Base-by-base conservation (phyloP, 2,888 invertebrate species). In the Phaedon cochleariae region DNA sequence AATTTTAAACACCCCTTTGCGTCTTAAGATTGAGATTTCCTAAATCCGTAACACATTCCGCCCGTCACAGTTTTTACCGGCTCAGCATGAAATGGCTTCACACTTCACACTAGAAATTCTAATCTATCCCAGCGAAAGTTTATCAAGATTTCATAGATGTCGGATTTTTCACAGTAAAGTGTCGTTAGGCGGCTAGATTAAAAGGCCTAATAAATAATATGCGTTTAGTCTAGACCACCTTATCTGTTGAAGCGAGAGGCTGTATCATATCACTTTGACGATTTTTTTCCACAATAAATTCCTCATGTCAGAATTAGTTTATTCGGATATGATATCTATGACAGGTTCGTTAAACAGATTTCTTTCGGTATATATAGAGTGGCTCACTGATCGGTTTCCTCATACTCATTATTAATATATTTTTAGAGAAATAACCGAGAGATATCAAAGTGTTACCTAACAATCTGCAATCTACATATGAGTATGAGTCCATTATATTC, bases 181-280 rank as follows among this genome's bases (percentile, higher is more conserved):
- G 41, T 41, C 41, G n/a, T 15, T 34, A 15, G 41, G 41, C 41
- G 41, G 41, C 41, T 41, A 41, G 41, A 41, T 57, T 45, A 45
- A 45, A 45, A 37, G 45, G 22, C 6, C n/a, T 46, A 26, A 57
- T 57, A 57, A 57, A 57, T 57, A 55, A 55, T 55, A 55, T 31
- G 21, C 37, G 41, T 55, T 55, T 55, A 55, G 55, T 41, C 21
- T 31, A 41, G 55, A 15, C 21, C 15, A 15, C 22, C 41, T 37
- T 55, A 37, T 37, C 20, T 53, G 20, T 15, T 18, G 15, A 22
- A 41, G 21, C 15, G 12, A 18, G n/a, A 55, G 37, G n/a, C 55
- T 34, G 20, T 55, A 18, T 20, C 17, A 9, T 53, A 31, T 41
- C 41, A 6, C 6, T 15, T 41, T 15, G 41, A 41, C 15, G 41